Evolutionary conservation across 2,797 vertebrate species (phyloP).

Genomic region (Darevskia nairensis): DNA sequence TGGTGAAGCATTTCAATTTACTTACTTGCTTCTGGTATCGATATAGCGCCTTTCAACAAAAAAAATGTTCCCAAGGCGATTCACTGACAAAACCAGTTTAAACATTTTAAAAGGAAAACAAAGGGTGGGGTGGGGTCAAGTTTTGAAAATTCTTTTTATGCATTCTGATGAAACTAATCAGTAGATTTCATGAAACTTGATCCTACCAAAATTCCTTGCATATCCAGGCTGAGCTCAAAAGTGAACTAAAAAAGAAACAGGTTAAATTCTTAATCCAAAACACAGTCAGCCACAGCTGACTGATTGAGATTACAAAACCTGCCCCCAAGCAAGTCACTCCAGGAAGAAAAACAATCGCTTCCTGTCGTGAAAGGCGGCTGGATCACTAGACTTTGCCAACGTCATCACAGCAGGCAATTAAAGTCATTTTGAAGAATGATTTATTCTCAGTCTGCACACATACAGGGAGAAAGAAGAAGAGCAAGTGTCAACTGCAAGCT

Average conservation of each 20-base stretch:
- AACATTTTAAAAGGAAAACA: not conserved
- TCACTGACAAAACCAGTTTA: not conserved
- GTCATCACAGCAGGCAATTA: not conserved
- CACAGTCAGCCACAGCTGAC: not conserved
- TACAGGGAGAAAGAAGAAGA: not conserved
- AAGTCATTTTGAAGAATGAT: not conserved
- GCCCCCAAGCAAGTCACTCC: not conserved
- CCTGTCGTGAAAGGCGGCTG: not conserved
- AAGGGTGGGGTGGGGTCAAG: too few species aligned
- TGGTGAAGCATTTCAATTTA: not conserved
- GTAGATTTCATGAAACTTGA: not conserved
- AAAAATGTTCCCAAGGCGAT: not conserved
- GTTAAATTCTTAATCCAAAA: not conserved
- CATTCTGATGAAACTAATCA: not conserved
- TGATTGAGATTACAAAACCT: constrained; percentile 6
- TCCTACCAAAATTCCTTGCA: not conserved
- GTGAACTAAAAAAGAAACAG: not conserved
- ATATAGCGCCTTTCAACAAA: not conserved
- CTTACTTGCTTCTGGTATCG: not conserved
- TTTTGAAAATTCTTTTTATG: not conserved
- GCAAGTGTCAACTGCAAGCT: not conserved
- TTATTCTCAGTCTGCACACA: not conserved
- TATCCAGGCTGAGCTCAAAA: not conserved
- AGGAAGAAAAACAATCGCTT: not conserved
- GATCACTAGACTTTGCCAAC: not conserved